Base-by-base conservation (phyloP, 1,140 invertebrate species). In the Drosophila eugracilis region DNA sequence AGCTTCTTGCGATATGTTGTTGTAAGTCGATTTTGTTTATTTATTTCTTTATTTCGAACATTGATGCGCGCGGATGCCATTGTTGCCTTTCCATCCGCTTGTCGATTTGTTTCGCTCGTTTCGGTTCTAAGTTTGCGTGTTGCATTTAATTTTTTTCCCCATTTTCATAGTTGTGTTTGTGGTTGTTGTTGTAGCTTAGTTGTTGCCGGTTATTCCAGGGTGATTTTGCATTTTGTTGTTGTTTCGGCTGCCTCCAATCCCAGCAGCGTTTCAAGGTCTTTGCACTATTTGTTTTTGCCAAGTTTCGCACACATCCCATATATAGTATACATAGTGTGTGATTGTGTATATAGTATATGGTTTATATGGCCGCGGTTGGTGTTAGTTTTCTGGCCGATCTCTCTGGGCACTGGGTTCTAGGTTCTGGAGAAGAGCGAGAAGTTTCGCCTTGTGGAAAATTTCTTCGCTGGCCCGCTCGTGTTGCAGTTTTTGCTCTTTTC, bases 401-500 rank as follows among this genome's bases (percentile, higher is more conserved):
- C 79, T 75, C 34, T n/a, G n/a, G n/a, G n/a, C n/a, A n/a, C n/a
- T n/a, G n/a, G 45, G 52, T 53, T 75, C 32, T 59, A n/a, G n/a
- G 55, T 53, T 47, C 44, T 62, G 54, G 57, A 15, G 41, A 59
- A 42, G 53, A 78, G 67, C 60, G 77, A 74, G 81, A 85, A 85
- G 81, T 72, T 62, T 37, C 22, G 10, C 48, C 19, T 28, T 26
- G 44, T 6, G 70, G 75, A 86, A 86, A 86, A 86, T 86, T 86
- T 86, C 83, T 88, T 86, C 42, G 69, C 70, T 58, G 63, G 65
- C 44, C 44, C 63, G 59, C 75, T 71, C 65, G 59, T 83, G 72
- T 63, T 77, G 80, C 73, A 85, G 60, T 85, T 85, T 85, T 85
- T 85, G 76, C 81, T 86, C 83, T 88, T 86, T 86, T 86, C 83